Evolutionary conservation across 2,888 invertebrate species (phyloP).

Genomic region (Rhagium mordax): DNA sequence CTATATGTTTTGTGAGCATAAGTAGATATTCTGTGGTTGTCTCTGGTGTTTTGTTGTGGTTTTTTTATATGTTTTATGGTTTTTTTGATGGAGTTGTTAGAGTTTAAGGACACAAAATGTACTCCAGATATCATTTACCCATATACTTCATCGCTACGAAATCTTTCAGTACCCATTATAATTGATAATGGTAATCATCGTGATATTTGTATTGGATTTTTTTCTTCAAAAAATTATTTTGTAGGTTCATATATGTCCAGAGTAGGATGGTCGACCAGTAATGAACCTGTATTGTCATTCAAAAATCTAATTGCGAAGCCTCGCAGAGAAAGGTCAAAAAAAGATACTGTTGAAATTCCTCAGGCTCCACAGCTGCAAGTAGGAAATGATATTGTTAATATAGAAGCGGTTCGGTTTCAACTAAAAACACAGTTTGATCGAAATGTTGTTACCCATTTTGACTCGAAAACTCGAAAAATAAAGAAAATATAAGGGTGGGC

Average conservation of each 20-base stretch:
- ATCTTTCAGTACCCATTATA: slow-evolving; percentile 80
- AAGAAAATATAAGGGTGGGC: no score
- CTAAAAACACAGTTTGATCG: slow-evolving; percentile 93
- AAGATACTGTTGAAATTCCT: slow-evolving; percentile 76
- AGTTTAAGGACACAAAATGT: slow-evolving; percentile 83
- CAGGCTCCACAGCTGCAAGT: slow-evolving; percentile 82
- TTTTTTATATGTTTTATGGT: no score
- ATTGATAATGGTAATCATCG: slow-evolving; percentile 91
- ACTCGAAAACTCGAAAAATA: no score
- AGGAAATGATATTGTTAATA: slow-evolving; percentile 94
- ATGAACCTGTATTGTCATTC: slow-evolving; percentile 85
- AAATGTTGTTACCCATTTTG: slow-evolving; percentile 94
- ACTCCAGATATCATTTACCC: slow-evolving; percentile 82
- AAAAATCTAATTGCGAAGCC: slow-evolving; percentile 94
- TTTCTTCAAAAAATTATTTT: slow-evolving; percentile 43
- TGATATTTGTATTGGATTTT: not conserved
- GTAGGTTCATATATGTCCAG: slow-evolving; percentile 89
- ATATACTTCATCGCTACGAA: slow-evolving; percentile 77
- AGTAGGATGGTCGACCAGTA: slow-evolving; percentile 89
- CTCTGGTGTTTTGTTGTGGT: no score
- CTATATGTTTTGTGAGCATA: no score
- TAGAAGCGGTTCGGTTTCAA: slow-evolving; percentile 91
- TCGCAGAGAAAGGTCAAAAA: slow-evolving; percentile 90
- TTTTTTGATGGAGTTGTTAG: slow-evolving; percentile 74
- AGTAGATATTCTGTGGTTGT: no score